Evolutionary conservation across 1,140 invertebrate species (phyloP), one percentile per base, ranked within the genome.

Genomic region (Aphis craccivora): DNA sequence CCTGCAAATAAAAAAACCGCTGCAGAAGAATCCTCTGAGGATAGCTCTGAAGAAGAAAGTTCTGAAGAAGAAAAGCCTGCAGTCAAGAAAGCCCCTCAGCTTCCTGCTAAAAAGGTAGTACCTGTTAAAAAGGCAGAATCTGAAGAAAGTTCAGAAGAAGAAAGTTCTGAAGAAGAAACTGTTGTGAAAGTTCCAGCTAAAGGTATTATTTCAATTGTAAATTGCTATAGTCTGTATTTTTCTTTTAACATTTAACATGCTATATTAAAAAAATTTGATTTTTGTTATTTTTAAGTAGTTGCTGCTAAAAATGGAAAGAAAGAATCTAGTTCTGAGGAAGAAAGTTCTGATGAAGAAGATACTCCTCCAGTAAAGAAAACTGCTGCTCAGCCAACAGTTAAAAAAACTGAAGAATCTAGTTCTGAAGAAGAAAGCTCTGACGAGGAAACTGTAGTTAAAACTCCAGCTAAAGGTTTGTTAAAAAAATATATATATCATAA

Each of bases 31-130:
- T 81, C 91, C n/a, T 92, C 90, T 22, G 60, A 76, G 51, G 90
- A 91, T 81, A 76, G 40, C 25, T 91, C 90, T 76, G 90, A 91
- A 45, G 91, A 93, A 86, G 91, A 93, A 40, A 93, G 91, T 92
- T 92, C 91, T 25, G 91, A 93, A 43, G 91, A 93, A 43, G 91
- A 93, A 86, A 93, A 25, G 22, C 23, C 48, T 53, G 9, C 14
- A 8, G 48, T 89, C 1, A 89, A 84, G 7, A 86, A 93, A 93
- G 9, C 48, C 30, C 6, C 30, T n/a, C 37, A 60, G 14, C 25
- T 43, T 22, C 76, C 91, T 37, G 43, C 18, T 25, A 93, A 92
- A 92, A 92, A 92, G 7, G 14, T 51, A 51, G 37, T 43, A 43
- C 76, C 91, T 25, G 43, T 40, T 37, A 93, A 92, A 92, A 92